Percentiles rank a stretch among this genome's conserved stretches.
Evolutionary conservation across 2,888 invertebrate species (phyloP).

Genomic region (Spilarctia lutea): DNA sequence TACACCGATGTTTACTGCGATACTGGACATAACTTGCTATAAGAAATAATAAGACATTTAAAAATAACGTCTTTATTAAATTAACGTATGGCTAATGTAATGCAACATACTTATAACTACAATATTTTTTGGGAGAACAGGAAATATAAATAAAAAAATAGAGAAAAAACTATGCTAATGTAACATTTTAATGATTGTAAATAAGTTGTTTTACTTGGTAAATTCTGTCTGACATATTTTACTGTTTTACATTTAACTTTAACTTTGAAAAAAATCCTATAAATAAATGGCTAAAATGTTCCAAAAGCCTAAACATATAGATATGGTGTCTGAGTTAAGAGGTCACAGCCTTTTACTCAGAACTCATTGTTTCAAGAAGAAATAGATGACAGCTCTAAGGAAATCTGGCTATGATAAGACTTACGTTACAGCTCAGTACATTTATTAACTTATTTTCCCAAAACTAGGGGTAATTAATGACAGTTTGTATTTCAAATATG

Average conservation of each 20-base stretch:
- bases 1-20: slow-evolving; percentile 42
- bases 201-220: not conserved
- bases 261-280: not conserved
- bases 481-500: too few species aligned
- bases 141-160: not conserved
- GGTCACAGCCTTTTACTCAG: too few species aligned
- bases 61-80: not conserved
- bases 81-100: not conserved
- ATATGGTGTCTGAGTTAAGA: not conserved
- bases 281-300: not conserved
- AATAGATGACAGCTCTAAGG: too few species aligned
- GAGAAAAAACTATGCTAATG: not conserved
- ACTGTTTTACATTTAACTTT: too few species aligned
- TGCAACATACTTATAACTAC: not conserved
- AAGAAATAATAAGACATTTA: slow-evolving; percentile 13
- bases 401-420: not conserved
- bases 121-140: not conserved
- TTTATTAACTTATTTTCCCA: too few species aligned
- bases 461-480: too few species aligned
- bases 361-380: too few species aligned
- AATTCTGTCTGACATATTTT: not conserved
- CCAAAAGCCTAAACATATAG: not conserved
- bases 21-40: slow-evolving; percentile 35
- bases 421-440: not conserved
- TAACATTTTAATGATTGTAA: not conserved